Evolutionary conservation across 2,797 vertebrate genomes (phyloP), one percentile per base, ranked within the genome.

Genomic region (Pipistrellus pygmaeus): DNA sequence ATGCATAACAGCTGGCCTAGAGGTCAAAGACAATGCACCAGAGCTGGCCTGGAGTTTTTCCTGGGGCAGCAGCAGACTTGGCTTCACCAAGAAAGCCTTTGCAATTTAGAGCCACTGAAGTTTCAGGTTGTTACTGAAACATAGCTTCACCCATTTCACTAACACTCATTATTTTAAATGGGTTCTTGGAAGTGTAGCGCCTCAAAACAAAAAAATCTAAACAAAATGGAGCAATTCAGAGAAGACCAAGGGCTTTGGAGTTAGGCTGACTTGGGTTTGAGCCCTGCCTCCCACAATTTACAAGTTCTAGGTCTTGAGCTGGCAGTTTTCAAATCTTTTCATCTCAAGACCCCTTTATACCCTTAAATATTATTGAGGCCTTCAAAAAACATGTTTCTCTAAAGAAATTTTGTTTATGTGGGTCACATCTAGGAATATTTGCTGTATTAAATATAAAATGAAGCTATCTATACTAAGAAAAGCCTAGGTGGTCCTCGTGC

Each of bases 111-210:
- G 48, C 53, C 35, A 48, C 44, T 75, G 32, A 64, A 85, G 14
- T 25, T 91, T 41, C 1, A 21, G 57, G 20, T 71, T 95, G 53
- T 91, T 73, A 90, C 11, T 57, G 18, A 3, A 44, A n/a, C 18
- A n/a, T 69, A 76, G 68, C 23, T 27, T 90, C 46, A 69, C 18
- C 62, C 44, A 46, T 30, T 23, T 62, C 68, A 35, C 27, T 8
- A 48, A 53, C 14, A 78, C 18, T 90, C 85, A 23, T 20, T 89
- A 76, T 81, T 82, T 96, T 83, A 90, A 94, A 80, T 91, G 78
- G 21, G 18, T 57, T 77, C 82, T 82, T 76, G 44, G 41, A 92
- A 84, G 82, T 64, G 2, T 35, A 35, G 66, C 30, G 51, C 13
- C 32, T 85, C 38, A 62, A 85, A 62, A 8, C 5, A 85, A 35